A percentile compares a stretch with the other conserved stretches of the same genome.
These are phyloP conservation scores for Anabacerthia variegaticeps DNA, from an alignment of 2,797 vertebrate species.

Conservation along the genomic window DNA sequence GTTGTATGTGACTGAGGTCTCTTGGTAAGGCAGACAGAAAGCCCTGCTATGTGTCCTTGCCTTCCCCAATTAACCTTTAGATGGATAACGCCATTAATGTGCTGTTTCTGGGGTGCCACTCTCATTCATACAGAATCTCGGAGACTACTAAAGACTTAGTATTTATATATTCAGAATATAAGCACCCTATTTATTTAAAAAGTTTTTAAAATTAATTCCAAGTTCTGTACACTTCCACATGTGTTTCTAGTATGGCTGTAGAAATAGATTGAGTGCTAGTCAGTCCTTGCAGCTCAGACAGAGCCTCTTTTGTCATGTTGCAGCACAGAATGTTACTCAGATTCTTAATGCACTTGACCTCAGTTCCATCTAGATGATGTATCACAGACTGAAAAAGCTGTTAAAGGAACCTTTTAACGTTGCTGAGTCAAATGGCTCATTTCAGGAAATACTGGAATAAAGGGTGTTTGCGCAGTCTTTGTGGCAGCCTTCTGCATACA, in stretches of 20 bases:
- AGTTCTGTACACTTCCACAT: not conserved
- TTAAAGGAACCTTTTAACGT: constrained; percentile 33
- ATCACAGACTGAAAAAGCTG: not conserved
- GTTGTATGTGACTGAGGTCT: not conserved
- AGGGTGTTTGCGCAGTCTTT: constrained; percentile 6
- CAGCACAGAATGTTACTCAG: not conserved
- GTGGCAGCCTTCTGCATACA: not conserved
- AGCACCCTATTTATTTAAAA: not conserved
- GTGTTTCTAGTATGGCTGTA: not conserved
- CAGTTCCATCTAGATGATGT: not conserved
- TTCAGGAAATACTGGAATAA: constrained; percentile 42
- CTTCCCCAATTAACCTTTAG: not conserved
- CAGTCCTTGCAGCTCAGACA: not conserved
- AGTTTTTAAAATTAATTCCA: not conserved
- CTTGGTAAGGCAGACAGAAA: not conserved
- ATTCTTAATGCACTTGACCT: constrained; percentile 31
- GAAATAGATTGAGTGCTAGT: not conserved
- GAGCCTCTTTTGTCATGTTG: constrained; percentile 10
- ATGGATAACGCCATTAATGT: not conserved
- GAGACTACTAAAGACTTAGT: not conserved
- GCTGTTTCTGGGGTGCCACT: not conserved
- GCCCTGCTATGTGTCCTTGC: not conserved
- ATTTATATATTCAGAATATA: not conserved
- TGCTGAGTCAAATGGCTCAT: not conserved
- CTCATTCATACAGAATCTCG: not conserved